Percentiles rank a stretch among this genome's conserved stretches.
These are phyloP conservation scores for Nebria brevicollis DNA, from an alignment of 2,888 invertebrate genomes.

Conservation along the genomic window DNA sequence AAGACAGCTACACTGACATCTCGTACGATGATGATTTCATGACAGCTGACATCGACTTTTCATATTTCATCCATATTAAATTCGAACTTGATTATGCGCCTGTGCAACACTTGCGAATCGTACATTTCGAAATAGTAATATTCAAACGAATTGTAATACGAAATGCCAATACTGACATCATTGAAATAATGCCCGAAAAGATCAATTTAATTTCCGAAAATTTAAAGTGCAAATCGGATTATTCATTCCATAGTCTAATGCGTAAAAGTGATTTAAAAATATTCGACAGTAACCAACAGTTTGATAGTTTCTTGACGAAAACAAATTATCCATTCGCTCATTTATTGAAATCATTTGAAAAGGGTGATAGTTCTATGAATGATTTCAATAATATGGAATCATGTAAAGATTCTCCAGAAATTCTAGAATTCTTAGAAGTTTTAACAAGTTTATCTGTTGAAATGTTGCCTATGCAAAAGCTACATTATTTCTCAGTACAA, in stretches of 20 bases:
- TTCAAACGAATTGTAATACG: background rate
- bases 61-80: background rate
- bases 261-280: background rate
- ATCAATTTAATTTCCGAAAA: background rate
- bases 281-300: slow-evolving; percentile 3
- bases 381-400: slow-evolving; percentile 12
- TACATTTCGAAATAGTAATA: background rate
- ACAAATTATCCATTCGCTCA: background rate
- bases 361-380: background rate
- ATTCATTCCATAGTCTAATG: background rate
- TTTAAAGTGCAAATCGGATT: background rate
- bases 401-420: background rate
- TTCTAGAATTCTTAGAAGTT: slow-evolving; percentile 29
- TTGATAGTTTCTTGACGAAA: background rate
- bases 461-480: background rate
- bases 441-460: slow-evolving; percentile 11
- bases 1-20: background rate
- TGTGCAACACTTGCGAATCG: background rate
- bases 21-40: slow-evolving; percentile 1
- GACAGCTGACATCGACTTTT: background rate
- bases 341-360: background rate
- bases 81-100: background rate
- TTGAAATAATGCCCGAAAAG: background rate
- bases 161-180: too few species aligned
- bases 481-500: background rate